Evolutionary conservation across 23 tunicate species (phyloP).

Genomic region (Ascidia mentula): DNA sequence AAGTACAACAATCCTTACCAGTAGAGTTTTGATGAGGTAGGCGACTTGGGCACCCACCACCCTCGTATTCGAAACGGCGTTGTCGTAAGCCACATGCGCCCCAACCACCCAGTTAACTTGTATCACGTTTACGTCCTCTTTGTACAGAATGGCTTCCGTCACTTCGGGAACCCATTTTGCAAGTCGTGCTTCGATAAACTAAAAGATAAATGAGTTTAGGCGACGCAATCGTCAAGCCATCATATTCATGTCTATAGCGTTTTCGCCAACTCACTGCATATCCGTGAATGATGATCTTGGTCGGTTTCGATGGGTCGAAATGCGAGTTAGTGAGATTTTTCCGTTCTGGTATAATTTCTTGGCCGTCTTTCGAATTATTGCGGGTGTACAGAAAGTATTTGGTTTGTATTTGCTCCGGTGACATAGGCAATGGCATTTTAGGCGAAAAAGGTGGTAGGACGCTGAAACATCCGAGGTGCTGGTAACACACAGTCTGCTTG

Average conservation of each 20-base stretch:
- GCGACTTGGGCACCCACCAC: conserved; percentile 81
- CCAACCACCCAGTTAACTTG: conserved; percentile 83
- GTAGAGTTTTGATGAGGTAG: conserved; percentile 52
- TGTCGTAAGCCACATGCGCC: conserved; percentile 69
- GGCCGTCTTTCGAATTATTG: conserved; percentile 17
- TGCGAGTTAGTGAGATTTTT: conserved; percentile 32
- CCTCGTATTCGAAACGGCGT: conserved; percentile 81
- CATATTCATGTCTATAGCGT: neutral
- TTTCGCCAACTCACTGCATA: conserved; percentile 59
- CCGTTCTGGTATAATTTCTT: conserved; percentile 36
- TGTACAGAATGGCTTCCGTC: conserved; percentile 59
- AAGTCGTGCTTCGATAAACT: conserved; percentile 34
- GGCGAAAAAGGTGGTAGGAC: conserved; percentile 63
- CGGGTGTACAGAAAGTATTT: conserved; percentile 65
- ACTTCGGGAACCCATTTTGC: conserved; percentile 81
- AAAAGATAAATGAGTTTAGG: neutral
- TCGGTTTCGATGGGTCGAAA: conserved; percentile 65
- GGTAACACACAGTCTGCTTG: conserved; percentile 70
- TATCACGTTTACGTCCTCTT: conserved; percentile 91
- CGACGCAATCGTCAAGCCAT: neutral
- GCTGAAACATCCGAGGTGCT: conserved; percentile 60
- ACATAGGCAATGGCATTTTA: conserved; percentile 76
- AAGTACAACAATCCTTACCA: conserved; percentile 57
- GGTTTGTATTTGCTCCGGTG: conserved; percentile 53
- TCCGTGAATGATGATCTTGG: conserved; percentile 84